Percentiles rank a stretch among this genome's conserved stretches.
Evolutionary conservation across 2,888 invertebrate species (phyloP).

Genomic region (Drosophila eohydei): DNA sequence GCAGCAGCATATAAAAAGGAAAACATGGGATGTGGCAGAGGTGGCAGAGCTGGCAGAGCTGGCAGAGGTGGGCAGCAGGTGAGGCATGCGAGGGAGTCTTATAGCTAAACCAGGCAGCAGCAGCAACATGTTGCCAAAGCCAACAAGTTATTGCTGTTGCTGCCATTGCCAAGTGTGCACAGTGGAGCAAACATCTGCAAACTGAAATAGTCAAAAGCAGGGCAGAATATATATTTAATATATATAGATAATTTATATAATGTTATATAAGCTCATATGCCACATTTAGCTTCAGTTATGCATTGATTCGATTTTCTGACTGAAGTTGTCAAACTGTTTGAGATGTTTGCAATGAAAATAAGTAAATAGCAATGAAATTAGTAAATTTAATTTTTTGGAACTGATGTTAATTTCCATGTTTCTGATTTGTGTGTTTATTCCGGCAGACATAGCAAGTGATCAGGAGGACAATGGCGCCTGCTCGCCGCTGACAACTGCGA

Average conservation of each 20-base stretch:
- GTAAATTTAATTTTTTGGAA: neutral
- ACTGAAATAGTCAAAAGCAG: too few species aligned
- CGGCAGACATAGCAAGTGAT: conserved; percentile 83
- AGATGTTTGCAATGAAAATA: neutral
- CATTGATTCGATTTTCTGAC: neutral
- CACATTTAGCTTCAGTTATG: too few species aligned
- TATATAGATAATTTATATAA: too few species aligned
- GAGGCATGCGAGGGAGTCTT: conserved; percentile 22
- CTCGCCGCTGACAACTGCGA: conserved; percentile 80
- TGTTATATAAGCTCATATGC: too few species aligned
- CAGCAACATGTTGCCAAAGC: conserved; percentile 14
- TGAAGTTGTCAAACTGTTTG: neutral
- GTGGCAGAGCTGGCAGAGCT: neutral
- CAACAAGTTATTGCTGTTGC: conserved; percentile 48
- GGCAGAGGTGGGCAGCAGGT: neutral
- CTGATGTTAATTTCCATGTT: neutral
- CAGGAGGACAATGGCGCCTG: conserved; percentile 84
- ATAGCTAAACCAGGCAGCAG: conserved; percentile 35
- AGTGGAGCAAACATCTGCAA: conserved; percentile 15
- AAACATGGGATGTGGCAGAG: neutral
- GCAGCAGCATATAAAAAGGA: conserved; percentile 21
- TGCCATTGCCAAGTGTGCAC: conserved; percentile 45
- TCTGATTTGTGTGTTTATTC: neutral
- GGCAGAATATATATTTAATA: too few species aligned
- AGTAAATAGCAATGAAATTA: neutral